A percentile compares a stretch with the other conserved stretches of the same genome.
Evolutionary conservation across 2,113 vertebrate species (phyloP).

Genomic region (Cyanoliseus patagonus): DNA sequence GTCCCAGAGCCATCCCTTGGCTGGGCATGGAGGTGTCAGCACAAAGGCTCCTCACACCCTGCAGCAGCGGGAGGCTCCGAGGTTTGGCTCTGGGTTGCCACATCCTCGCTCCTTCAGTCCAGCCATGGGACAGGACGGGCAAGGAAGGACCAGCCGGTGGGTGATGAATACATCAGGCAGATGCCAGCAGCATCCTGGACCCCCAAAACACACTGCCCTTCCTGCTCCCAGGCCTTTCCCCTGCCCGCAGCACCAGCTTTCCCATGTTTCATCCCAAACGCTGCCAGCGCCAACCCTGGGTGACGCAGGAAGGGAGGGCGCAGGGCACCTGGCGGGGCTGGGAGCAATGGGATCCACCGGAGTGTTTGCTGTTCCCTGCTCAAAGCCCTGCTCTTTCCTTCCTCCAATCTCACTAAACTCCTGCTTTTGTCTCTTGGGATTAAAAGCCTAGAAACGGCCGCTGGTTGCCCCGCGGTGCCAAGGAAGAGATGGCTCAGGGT

Average conservation of each 20-base stretch:
- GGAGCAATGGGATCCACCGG: neutral
- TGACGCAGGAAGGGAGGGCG: neutral
- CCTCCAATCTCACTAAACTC: neutral
- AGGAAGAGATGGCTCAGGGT: neutral
- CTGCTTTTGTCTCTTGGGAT: slow-evolving; percentile 53
- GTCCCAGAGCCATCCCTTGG: neutral
- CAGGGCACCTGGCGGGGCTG: neutral
- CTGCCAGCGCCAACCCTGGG: neutral
- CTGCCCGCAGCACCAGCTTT: neutral
- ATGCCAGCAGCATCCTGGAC: neutral
- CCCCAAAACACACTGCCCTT: neutral
- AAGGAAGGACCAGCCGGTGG: neutral
- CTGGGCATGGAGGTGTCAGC: fast-evolving
- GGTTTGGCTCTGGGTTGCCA: neutral
- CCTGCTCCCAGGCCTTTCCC: neutral
- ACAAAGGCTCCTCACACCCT: fast-evolving
- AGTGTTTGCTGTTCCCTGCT: slow-evolving; percentile 60
- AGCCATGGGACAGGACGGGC: fast-evolving
- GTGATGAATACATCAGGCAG: neutral
- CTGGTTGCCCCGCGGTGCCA: neutral
- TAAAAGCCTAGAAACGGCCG: slow-evolving; percentile 43
- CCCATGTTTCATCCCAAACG: neutral
- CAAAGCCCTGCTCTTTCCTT: slow-evolving; percentile 40
- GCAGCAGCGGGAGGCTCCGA: fast-evolving
- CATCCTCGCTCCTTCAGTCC: fast-evolving